Base-by-base conservation (phyloP, 2,797 vertebrate genomes). In the Odontamblyopus lacepedii region DNA sequence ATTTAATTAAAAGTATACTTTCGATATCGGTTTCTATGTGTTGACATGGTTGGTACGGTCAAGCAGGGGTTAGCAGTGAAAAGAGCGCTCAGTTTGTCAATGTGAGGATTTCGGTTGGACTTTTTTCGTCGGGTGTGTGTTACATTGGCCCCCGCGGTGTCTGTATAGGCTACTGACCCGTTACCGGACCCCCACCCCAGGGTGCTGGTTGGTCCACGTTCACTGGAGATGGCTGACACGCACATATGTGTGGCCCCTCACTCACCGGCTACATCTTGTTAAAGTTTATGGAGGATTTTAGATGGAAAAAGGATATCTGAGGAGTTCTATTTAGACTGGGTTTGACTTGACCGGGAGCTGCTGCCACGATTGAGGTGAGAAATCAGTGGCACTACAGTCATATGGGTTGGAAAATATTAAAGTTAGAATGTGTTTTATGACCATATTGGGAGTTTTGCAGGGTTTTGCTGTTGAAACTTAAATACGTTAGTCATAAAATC, bases 111-210 rank as follows among this genome's bases (percentile, higher is more conserved):
- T 84, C 85, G 23, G 78, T 60, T 38, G 84, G 84, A 84, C 83
- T 76, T 78, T 6, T 84, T 85, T 80, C 82, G 78, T 15, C 80
- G 77, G 85, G 88, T 91, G 81, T 91, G 85, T 55, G 85, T 92
- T 91, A 92, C 90, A 92, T 85, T 84, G 85, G 85, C 89, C 76
- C 86, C 82, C 83, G 87, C 53, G 64, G 81, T 86, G 85, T 90
- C 86, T 88, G 87, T 82, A 73, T 68, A 71, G 81, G 69, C 80
- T 83, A 76, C 80, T 90, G 90, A 88, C 89, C 89, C 83, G 51
- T 85, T 83, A 83, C 81, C 67, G 80, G 82, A 87, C 79, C 86
- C 81, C 15, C 48, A 64, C 56, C n/a, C 73, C 76, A 63, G 50
- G 82, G 72, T 71, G 73, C 72, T 67, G 64, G 16, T 41, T 60